Percentiles rank a stretch among this genome's conserved stretches.
These are phyloP conservation scores for Drosophila pachea DNA, from an alignment of 1,140 invertebrate genomes.

Conservation along the genomic window DNA sequence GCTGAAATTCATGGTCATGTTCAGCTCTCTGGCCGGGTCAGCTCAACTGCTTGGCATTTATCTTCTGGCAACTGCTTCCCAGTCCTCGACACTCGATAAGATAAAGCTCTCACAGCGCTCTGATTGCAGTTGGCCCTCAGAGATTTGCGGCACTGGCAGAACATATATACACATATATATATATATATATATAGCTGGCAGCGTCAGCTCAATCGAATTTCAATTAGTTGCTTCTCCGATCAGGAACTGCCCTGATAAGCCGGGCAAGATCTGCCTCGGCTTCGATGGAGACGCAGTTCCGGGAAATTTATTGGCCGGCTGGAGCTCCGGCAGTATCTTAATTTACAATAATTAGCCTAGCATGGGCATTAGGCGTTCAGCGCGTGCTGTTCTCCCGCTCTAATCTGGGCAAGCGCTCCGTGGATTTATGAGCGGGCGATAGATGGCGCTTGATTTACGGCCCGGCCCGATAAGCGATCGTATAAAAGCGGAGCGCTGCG, in stretches of 20 bases:
- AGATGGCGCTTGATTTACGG: conserved; percentile 50
- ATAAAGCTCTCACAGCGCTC: conserved; percentile 51
- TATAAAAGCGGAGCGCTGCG: conserved; percentile 36
- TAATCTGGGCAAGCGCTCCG: conserved; percentile 30
- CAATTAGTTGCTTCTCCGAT: no score
- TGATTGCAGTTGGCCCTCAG: conserved; percentile 48
- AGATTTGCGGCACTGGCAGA: conserved; percentile 19
- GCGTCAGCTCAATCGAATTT: not conserved
- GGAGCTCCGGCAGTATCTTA: no score
- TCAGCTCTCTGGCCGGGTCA: conserved; percentile 55
- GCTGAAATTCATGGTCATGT: conserved; percentile 73
- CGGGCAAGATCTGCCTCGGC: no score
- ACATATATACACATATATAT: not conserved
- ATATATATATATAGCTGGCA: not conserved
- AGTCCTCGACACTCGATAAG: conserved; percentile 54
- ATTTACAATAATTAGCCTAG: no score
- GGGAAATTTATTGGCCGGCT: no score
- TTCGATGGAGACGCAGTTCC: no score
- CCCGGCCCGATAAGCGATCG: conserved; percentile 36
- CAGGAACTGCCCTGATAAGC: no score
- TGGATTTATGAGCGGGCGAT: conserved; percentile 30
- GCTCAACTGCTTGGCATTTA: conserved; percentile 55
- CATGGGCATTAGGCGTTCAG: conserved; percentile 2
- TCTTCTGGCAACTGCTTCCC: conserved; percentile 27
- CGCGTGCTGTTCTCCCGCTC: not conserved